Conservation (phyloP, 2,888 invertebrate species). For the Trisateles emortualis region DNA sequence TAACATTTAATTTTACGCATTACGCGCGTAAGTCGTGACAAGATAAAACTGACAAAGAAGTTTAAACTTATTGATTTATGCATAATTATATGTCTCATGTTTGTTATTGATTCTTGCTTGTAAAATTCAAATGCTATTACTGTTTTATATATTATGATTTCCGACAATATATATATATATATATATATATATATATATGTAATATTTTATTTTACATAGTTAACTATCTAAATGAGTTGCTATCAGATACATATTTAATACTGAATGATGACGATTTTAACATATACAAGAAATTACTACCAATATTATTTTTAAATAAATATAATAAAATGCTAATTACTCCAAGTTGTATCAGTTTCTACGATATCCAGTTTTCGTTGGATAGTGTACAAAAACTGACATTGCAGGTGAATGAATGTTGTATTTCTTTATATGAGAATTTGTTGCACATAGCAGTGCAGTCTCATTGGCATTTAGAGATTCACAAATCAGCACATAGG, state of each 20-base stretch:
- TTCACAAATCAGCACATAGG: constrained; percentile 22
- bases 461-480: constrained; percentile 22
- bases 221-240: constrained; percentile 24
- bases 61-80: constrained; percentile 1
- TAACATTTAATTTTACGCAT: neutral
- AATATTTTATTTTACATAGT: constrained; percentile 25
- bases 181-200: constrained; percentile 11
- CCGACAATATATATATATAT: neutral
- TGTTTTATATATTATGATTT: constrained; percentile 5
- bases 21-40: neutral
- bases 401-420: constrained; percentile 41
- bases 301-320: constrained; percentile 30
- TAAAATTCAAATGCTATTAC: constrained; percentile 10
- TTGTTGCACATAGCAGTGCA: constrained; percentile 27
- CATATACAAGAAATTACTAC: constrained; percentile 32
- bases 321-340: constrained; percentile 37
- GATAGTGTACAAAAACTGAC: constrained; percentile 38
- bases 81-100: constrained; percentile 3
- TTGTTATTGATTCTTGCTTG: constrained; percentile 7
- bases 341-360: constrained; percentile 17
- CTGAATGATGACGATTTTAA: constrained; percentile 33
- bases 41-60: neutral
- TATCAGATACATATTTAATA: constrained; percentile 32
- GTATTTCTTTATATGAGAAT: constrained; percentile 37
- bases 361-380: constrained; percentile 28